These are phyloP conservation scores for Mamestra configurata DNA, from an alignment of 1,140 invertebrate genomes.

Conservation along the genomic window DNA sequence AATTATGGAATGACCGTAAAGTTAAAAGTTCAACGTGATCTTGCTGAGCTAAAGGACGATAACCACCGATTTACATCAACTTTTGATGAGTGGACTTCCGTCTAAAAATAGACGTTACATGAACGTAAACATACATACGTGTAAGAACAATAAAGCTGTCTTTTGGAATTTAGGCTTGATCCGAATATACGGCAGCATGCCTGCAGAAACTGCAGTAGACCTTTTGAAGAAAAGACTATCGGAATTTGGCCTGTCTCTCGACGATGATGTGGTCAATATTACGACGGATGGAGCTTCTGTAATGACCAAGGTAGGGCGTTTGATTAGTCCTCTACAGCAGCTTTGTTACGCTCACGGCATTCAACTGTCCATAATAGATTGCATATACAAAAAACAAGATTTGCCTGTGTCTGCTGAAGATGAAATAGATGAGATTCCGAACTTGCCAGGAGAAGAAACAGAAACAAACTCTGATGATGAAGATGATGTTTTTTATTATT, in stretches of 20 bases:
- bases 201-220: not conserved
- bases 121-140: not conserved
- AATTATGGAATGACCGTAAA: not conserved
- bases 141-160: not conserved
- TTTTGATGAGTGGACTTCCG: not conserved
- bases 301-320: not conserved
- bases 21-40: not conserved
- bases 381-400: constrained; percentile 5
- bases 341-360: not conserved
- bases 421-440: not conserved
- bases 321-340: not conserved
- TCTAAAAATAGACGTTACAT: constrained; percentile 5
- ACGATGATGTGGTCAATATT: not conserved
- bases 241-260: not conserved
- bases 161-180: not conserved
- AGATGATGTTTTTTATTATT: not conserved
- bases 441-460: not conserved
- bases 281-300: constrained; percentile 12
- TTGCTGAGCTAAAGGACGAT: not conserved
- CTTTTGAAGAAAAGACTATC: not conserved
- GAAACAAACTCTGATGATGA: not conserved
- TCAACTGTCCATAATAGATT: not conserved
- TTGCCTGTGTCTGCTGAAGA: too few species aligned
- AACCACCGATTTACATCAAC: not conserved
- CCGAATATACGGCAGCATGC: not conserved